These are phyloP conservation scores for Saturnia japonica DNA, from an alignment of 2,888 invertebrate genomes.

Conservation along the genomic window DNA sequence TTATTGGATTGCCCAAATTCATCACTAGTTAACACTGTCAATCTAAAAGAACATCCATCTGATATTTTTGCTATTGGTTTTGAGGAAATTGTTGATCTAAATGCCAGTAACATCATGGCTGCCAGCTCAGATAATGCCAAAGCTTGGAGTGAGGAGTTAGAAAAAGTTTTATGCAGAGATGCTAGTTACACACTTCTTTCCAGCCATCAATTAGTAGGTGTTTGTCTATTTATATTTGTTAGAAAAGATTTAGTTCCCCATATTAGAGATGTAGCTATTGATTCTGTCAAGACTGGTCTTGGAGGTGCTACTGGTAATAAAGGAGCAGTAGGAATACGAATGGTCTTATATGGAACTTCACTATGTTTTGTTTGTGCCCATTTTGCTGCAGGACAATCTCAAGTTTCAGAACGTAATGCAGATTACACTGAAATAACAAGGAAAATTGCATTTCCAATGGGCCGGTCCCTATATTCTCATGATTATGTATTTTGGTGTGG, in stretches of 20 bases:
- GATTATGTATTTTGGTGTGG: constrained; percentile 99
- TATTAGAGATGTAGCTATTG: constrained; percentile 95
- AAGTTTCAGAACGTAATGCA: constrained; percentile 96
- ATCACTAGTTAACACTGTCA: constrained; percentile 70
- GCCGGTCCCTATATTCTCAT: constrained; percentile 94
- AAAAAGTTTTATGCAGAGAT: constrained; percentile 94
- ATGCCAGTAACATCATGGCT: constrained; percentile 98
- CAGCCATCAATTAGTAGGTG: constrained; percentile 97
- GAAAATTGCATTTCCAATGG: constrained; percentile 95
- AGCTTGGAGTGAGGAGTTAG: constrained; percentile 97
- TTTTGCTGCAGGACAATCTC: constrained; percentile 99
- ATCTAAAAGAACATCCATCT: constrained; percentile 83
- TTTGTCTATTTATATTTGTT: constrained; percentile 97
- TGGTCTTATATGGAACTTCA: constrained; percentile 95
- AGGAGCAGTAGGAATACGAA: constrained; percentile 96
- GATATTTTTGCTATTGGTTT: constrained; percentile 99
- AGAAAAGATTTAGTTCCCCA: constrained; percentile 93
- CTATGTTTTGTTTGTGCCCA: constrained; percentile 99
- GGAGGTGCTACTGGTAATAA: constrained; percentile 99
- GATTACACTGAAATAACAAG: constrained; percentile 98
- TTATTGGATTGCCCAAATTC: constrained; percentile 90
- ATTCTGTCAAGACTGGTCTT: constrained; percentile 98
- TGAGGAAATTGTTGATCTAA: constrained; percentile 99
- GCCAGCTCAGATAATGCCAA: constrained; percentile 95
- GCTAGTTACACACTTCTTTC: constrained; percentile 94